Evolutionary conservation across 1,140 invertebrate genomes (phyloP), one percentile per base, ranked within the genome.

Genomic region (Drosophila quadrilineata): DNA sequence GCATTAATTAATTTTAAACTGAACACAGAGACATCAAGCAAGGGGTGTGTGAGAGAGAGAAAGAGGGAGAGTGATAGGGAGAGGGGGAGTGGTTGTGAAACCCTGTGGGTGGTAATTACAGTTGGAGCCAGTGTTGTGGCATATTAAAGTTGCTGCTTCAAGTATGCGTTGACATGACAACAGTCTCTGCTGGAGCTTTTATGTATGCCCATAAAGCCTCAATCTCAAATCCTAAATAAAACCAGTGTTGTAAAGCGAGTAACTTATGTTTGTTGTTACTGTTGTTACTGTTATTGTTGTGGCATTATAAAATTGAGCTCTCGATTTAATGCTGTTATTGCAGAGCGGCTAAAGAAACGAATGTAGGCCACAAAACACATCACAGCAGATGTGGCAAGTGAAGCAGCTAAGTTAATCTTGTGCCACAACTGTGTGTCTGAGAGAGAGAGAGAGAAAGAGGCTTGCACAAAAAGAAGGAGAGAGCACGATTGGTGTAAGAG

Each of bases 1-100:
- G 62, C 38, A 67, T 68, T 77, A 84, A 80, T 80, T 72, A 80
- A 80, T 72, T 82, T 59, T n/a, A 54, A 63, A 68, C 38, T 68
- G 10, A 28, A 9, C 21, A 16, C 9, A 2, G 48, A 16, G 3
- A 22, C n/a, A 16, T 10, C 8, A 14, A 24, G 16, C 4, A 2
- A 21, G 10, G 16, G 10, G 36, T 6, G 17, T 6, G 16, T 3
- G 6, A 4, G 4, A 5, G 19, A n/a, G 19, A 10, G 19, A 2
- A 3, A 41, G 19, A 41, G 4, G 0, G 14, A 41, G n/a, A 41
- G 16, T 3, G 6, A 4, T 3, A 5, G 19, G 5, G 19, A 10
- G 19, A 2, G 3, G 24, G 19, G 24, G 4, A 0, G 14, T 22
- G n/a, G 24, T n/a, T 40, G 8, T 9, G 21, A 19, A 6, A 8